phyloP scores from a whole-genome alignment of 2,888 invertebrate genomes.

The Galerucella calmariensis region DNA sequence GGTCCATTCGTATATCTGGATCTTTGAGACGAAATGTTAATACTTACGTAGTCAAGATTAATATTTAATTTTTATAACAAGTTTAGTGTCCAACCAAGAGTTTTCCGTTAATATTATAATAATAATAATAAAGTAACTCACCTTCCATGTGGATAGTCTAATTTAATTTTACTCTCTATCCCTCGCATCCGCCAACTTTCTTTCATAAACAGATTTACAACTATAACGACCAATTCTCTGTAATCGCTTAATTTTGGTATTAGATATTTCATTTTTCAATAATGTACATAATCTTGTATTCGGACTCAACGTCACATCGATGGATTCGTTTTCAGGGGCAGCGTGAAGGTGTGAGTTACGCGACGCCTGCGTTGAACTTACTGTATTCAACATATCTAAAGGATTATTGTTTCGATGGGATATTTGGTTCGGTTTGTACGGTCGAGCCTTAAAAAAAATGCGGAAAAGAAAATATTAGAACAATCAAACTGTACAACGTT shows the following conservation, averaged over 20 bases:
- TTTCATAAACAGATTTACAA: constrained; percentile 60
- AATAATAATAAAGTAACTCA: too few relatives aligned
- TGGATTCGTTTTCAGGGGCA: constrained; percentile 44
- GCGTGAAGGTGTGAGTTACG: constrained; percentile 35
- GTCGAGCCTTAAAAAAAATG: constrained; percentile 21
- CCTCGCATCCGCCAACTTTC: constrained; percentile 29
- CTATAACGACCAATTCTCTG: constrained; percentile 55
- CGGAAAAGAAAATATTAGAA: too few relatives aligned
- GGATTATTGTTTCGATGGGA: constrained; percentile 51
- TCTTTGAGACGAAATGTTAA: too few relatives aligned
- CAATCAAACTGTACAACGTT: too few relatives aligned
- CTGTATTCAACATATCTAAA: constrained; percentile 57
- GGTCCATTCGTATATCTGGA: too few relatives aligned
- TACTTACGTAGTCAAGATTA: too few relatives aligned
- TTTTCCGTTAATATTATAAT: too few relatives aligned
- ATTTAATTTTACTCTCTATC: constrained; percentile 8
- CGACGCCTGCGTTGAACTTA: constrained; percentile 57
- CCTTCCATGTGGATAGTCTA: not conserved
- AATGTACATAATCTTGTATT: constrained; percentile 56
- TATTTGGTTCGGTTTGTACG: constrained; percentile 37
- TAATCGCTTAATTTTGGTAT: constrained; percentile 56
- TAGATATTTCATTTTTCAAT: constrained; percentile 52
- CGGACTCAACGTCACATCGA: constrained; percentile 54
- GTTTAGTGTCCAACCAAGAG: too few relatives aligned
- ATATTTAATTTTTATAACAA: too few relatives aligned